Evolutionary conservation across 2,797 vertebrate genomes (phyloP).

Genomic region (Diceros bicornis): DNA sequence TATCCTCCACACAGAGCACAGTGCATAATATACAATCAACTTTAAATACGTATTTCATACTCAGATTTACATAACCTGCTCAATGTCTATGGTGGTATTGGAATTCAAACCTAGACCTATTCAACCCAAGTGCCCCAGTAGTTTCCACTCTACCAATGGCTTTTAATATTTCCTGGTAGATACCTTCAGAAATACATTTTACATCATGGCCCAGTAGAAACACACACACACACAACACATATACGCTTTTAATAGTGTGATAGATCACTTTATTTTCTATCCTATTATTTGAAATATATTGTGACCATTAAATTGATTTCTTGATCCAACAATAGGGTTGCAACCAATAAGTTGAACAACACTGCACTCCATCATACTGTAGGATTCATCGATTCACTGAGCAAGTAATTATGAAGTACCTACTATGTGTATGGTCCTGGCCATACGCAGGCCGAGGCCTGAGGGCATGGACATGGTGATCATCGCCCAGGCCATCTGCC

Average conservation of each 20-base stretch:
- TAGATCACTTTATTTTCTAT: not conserved
- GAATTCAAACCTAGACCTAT: not conserved
- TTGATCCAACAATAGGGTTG: not conserved
- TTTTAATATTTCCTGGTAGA: not conserved
- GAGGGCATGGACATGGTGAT: not conserved
- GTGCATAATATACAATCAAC: not conserved
- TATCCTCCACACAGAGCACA: not conserved
- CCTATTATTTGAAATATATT: not conserved
- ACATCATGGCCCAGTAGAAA: conserved; percentile 10
- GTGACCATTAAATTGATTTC: not conserved
- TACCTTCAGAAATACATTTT: not conserved
- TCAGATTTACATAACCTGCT: not conserved
- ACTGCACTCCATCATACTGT: not conserved
- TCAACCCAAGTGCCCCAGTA: not conserved
- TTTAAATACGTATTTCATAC: not conserved
- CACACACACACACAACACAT: not conserved
- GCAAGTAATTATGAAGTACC: not conserved
- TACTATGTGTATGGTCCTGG: not conserved
- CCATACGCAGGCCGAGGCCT: fast-evolving
- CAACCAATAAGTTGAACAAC: not conserved
- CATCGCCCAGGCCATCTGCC: not conserved
- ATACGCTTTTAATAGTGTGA: not conserved
- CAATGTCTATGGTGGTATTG: not conserved
- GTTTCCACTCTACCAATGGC: not conserved
- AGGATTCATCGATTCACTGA: not conserved